Evolutionary conservation across 2,888 invertebrate genomes (phyloP).

Genomic region (Isoperla grammatica): DNA sequence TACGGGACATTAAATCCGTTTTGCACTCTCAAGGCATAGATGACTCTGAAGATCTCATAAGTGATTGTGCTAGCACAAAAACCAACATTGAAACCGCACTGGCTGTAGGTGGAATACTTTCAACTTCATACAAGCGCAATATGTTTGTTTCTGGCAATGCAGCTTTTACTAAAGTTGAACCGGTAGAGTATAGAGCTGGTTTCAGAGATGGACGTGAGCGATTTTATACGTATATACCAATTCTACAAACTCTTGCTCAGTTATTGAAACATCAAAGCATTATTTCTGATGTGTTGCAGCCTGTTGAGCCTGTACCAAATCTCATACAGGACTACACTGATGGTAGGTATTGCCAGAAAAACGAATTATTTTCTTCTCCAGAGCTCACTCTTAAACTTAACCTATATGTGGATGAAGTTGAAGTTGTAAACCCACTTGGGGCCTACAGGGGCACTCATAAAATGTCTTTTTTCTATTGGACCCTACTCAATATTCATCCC

Average conservation of each 20-base stretch:
- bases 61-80: neutral
- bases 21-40: neutral
- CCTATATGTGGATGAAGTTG: constrained; percentile 4
- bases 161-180: neutral
- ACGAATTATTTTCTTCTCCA: neutral
- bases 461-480: constrained; percentile 2
- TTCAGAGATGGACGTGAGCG: neutral
- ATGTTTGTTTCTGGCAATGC: constrained; percentile 1
- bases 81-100: neutral
- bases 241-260: neutral
- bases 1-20: neutral
- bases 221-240: constrained; percentile 6
- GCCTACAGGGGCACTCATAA: constrained; percentile 6
- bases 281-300: neutral
- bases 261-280: constrained; percentile 1
- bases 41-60: neutral
- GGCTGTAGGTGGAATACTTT: constrained; percentile 1
- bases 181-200: constrained; percentile 1
- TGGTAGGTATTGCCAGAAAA: constrained; percentile 1
- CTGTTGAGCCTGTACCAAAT: neutral
- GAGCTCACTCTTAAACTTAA: neutral
- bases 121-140: neutral
- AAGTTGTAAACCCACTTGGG: neutral
- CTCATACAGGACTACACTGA: neutral
- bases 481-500: constrained; percentile 2